Evolutionary conservation across 2,797 vertebrate species (phyloP).

Genomic region (Momotus momota): DNA sequence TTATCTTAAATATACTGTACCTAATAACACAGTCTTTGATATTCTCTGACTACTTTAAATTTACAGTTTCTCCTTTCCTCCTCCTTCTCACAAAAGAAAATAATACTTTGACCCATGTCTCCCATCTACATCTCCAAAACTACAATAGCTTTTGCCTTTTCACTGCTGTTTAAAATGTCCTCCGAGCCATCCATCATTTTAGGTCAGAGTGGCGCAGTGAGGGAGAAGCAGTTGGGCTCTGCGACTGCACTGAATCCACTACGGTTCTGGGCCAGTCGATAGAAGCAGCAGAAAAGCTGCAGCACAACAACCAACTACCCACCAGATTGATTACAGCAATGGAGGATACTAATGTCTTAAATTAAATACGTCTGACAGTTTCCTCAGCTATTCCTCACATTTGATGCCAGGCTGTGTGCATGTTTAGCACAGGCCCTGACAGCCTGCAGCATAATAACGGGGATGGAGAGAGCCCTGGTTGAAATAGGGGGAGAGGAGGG

Average conservation of each 20-base stretch:
- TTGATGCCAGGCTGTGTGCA: not conserved
- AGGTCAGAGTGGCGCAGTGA: not conserved
- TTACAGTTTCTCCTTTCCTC: constrained; percentile 1
- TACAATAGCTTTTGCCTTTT: not conserved
- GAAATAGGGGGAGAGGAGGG: not conserved
- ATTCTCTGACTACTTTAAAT: constrained; percentile 26
- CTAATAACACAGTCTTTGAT: not conserved
- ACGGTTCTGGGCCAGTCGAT: not conserved
- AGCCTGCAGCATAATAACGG: not conserved
- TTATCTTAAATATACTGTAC: not conserved
- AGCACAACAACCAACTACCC: not conserved
- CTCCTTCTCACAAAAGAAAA: not conserved
- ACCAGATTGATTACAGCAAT: not conserved
- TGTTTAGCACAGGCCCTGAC: not conserved
- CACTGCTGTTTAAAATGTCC: not conserved
- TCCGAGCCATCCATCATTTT: not conserved
- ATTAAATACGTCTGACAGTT: not conserved
- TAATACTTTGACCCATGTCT: not conserved
- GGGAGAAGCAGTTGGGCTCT: not conserved
- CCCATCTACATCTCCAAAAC: not conserved
- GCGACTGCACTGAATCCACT: not conserved
- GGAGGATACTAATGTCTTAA: not conserved
- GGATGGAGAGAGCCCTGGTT: not conserved
- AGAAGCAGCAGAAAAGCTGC: not conserved
- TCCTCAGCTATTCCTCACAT: not conserved